Evolutionary conservation across 2,113 vertebrate species (phyloP).

Genomic region (Malurus melanocephalus): DNA sequence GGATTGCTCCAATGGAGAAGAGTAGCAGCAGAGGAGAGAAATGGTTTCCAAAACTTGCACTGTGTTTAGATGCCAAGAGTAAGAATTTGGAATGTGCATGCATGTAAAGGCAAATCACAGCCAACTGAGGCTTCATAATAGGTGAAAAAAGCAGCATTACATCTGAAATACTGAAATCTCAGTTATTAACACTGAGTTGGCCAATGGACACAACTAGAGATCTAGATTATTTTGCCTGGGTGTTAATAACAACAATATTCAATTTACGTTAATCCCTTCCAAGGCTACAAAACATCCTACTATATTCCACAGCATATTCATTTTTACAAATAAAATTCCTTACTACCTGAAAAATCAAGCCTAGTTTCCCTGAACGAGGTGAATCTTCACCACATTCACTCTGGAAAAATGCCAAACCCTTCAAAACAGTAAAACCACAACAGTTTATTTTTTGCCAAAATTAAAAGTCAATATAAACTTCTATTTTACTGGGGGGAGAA

Average conservation of each 20-base stretch:
- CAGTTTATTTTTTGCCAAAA: not conserved
- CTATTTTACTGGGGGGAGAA: not conserved
- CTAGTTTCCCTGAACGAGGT: not conserved
- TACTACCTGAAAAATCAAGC: not conserved
- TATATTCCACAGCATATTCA: not conserved
- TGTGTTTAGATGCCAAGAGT: not conserved
- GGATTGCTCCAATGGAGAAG: not conserved
- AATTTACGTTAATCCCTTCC: not conserved
- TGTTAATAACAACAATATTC: not conserved
- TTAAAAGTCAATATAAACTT: not conserved
- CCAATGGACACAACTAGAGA: not conserved
- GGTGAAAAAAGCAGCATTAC: not conserved
- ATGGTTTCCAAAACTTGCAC: not conserved
- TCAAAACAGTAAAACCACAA: not conserved
- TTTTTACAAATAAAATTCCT: not conserved
- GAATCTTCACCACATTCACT: not conserved
- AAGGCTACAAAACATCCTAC: not conserved
- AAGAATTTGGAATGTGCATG: not conserved
- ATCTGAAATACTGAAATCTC: not conserved
- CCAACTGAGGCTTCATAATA: not conserved
- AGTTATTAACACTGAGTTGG: not conserved
- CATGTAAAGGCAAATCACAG: not conserved
- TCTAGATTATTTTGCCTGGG: not conserved
- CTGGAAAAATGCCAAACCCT: not conserved
- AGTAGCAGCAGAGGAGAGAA: not conserved